Base-by-base conservation (phyloP, 2,797 vertebrate species). In the Xyrichtys novacula region DNA sequence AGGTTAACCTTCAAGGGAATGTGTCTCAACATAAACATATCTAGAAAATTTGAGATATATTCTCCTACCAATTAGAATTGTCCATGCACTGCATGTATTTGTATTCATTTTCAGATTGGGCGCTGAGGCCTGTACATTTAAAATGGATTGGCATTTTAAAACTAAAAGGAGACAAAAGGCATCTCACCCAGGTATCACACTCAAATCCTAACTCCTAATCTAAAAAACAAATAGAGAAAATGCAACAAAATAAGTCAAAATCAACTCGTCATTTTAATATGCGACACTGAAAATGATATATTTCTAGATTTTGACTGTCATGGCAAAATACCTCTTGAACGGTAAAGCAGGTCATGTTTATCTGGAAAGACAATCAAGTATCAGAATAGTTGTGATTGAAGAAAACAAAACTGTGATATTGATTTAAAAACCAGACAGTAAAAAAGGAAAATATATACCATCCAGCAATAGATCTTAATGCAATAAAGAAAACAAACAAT, bases 391-490 rank as follows among this genome's bases (percentile, higher is more conserved):
- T 71, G 73, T 91, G 86, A 91, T 89, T 92, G 86, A 84, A 84
- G 53, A 52, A 87, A 90, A 85, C 59, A 84, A 86, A 83, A 66
- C 20, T 67, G 59, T 64, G 68, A 89, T 82, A 86, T 77, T 80
- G 88, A 89, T 90, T 84, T 82, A 62, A 90, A 90, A 89, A 83
- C 68, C 76, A 83, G 58, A 86, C 67, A 65, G 71, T 81, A 89
- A 83, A 83, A 84, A 81, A 74, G 52, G 34, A 70, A 87, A 69
- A 91, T 78, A 80, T 62, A 77, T 71, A 85, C 71, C 54, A 92
- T 91, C 91, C 88, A 94, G 91, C 89, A 91, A 91, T 78, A 86
- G 85, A 92, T 85, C 83, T 89, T 78, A 87, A 90, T 85, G 84
- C 65, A 85, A 81, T 65, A 87, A 85, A 85, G 56, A 56, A 84